Evolutionary conservation across 2,888 invertebrate genomes (phyloP), one percentile per base, ranked within the genome.

Genomic region (Ganaspis brasiliensis): DNA sequence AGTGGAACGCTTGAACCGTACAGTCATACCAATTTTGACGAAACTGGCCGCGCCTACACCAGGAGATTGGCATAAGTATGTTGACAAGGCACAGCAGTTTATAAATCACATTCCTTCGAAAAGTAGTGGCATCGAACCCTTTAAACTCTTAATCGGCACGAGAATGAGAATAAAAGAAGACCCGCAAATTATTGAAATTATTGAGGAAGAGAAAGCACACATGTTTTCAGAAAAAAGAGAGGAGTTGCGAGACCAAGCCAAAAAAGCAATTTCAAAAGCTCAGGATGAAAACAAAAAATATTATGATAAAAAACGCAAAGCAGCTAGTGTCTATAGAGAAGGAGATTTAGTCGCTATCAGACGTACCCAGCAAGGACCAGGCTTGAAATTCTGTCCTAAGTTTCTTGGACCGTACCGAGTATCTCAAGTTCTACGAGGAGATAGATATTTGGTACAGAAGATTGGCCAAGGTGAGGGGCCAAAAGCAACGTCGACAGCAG

Each of bases 371-470:
- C 88, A 86, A 77, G 89, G 88, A 9, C 81, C 83, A 16, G 89
- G 88, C 0, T 67, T 88, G n/a, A 91, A 91, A 77, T 57, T 90
- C 12, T 77, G 79, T 24, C 73, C 81, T 1, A 90, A 89, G 74
- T 90, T 81, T 76, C 78, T 90, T 16, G 90, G 89, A 2, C 88
- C 89, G n/a, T 88, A 89, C 59, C 74, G 79, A 31, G 78, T 89
- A 21, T 75, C 74, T 61, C 81, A 83, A 63, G 72, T 81, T 0
- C 83, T 85, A 31, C 9, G 81, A 6, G 86, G 88, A 59, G 86
- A 90, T 31, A 71, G 86, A 14, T 90, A 90, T 70, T 82, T 85
- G 16, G 86, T 89, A 0, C 76, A 82, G 45, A 87, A 86, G 72
- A 78, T 84, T 26, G 85, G 86, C 8, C 55, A 78, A 56, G 78